Conservation (phyloP, 2,113 vertebrate genomes). For the Sceloporus undulatus region DNA sequence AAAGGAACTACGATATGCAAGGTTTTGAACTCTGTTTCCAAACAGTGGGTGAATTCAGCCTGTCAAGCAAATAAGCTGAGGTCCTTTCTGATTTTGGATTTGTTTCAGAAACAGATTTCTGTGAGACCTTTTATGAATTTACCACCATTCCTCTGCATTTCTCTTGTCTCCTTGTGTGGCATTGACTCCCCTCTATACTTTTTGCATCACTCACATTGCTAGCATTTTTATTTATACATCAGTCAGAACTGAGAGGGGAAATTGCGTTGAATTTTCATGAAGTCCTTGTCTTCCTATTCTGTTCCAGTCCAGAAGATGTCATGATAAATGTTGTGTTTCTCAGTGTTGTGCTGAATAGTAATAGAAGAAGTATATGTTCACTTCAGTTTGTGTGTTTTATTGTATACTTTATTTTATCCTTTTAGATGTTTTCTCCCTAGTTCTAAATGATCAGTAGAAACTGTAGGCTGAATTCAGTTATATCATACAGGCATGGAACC, state of each 20-base stretch:
- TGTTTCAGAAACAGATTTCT: background rate
- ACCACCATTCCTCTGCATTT: background rate
- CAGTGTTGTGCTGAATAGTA: background rate
- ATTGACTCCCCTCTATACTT: too few species aligned
- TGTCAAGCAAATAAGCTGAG: background rate
- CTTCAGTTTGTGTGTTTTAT: background rate
- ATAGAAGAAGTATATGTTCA: background rate
- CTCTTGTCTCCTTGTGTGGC: background rate
- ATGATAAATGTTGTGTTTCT: background rate
- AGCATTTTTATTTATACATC: background rate
- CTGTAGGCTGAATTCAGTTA: background rate
- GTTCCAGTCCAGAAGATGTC: background rate
- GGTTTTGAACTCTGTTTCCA: too few species aligned
- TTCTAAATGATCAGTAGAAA: background rate
- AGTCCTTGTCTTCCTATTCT: background rate
- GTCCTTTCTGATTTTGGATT: background rate
- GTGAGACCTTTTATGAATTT: background rate
- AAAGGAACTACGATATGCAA: too few species aligned
- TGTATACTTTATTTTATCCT: background rate
- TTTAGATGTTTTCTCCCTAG: background rate
- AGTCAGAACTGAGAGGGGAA: background rate
- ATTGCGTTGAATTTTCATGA: background rate
- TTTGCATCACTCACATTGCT: background rate
- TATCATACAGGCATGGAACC: background rate
- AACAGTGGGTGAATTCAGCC: too few species aligned